These are phyloP conservation scores for Pocillopora meandrina DNA, from an alignment of 92 coral and sea anemone genomes.

Conservation along the genomic window DNA sequence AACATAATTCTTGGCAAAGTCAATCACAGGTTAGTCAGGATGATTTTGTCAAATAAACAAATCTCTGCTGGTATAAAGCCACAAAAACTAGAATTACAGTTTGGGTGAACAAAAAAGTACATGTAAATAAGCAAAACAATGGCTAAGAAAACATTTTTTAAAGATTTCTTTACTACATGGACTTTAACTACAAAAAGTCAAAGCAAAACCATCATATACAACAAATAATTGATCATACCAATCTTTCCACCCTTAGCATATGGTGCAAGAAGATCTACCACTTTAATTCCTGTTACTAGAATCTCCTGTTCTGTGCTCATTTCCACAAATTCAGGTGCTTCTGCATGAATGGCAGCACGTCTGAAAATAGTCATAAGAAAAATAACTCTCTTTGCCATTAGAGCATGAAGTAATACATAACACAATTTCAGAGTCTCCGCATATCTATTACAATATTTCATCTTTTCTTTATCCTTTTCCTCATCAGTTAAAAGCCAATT, in stretches of 20 bases:
- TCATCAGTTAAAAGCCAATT: too few species aligned
- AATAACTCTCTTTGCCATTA: too few species aligned
- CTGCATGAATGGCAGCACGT: slow-evolving; percentile 97
- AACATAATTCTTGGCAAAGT: not conserved
- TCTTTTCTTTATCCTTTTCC: too few species aligned
- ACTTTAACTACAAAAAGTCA: too few species aligned
- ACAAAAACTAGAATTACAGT: not conserved
- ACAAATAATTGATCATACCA: slow-evolving; percentile 64
- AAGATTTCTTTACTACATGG: too few species aligned
- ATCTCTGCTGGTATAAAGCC: too few species aligned
- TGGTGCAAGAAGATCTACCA: slow-evolving; percentile 96
- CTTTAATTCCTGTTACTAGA: slow-evolving; percentile 97
- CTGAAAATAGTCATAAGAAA: slow-evolving; percentile 29
- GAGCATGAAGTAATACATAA: too few species aligned
- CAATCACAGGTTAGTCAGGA: too few species aligned
- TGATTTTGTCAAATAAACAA: too few species aligned
- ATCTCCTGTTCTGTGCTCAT: slow-evolving; percentile 99
- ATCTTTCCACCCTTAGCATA: slow-evolving; percentile 99
- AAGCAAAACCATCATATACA: not conserved
- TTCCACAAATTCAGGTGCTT: slow-evolving; percentile 98
- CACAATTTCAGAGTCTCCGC: too few species aligned
- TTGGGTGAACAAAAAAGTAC: not conserved
- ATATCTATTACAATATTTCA: too few species aligned
- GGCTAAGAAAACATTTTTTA: too few species aligned
- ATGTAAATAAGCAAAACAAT: not conserved